These are phyloP conservation scores for Marmota monax DNA, from an alignment of 2,113 vertebrate genomes.

Conservation along the genomic window DNA sequence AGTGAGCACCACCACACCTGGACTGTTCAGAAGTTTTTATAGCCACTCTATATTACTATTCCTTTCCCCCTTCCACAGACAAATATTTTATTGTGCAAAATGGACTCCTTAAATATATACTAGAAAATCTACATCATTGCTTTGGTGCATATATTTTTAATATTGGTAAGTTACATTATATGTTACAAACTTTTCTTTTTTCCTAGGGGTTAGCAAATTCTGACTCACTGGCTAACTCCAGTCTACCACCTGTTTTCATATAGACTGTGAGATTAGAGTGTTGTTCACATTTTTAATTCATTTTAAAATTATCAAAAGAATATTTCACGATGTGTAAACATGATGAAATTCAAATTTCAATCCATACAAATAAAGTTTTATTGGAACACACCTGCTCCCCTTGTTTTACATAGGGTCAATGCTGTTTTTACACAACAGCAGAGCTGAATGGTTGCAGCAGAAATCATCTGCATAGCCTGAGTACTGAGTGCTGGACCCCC, in stretches of 20 bases:
- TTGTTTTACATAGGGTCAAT: background rate
- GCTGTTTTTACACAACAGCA: background rate
- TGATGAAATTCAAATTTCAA: background rate
- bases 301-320: background rate
- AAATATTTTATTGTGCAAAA: background rate
- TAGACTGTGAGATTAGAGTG: background rate
- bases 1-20: too few species aligned
- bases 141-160: background rate
- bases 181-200: background rate
- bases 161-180: background rate
- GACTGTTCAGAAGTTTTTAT: background rate
- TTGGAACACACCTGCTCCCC: background rate
- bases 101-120: background rate
- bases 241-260: background rate
- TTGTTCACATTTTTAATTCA: background rate
- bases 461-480: background rate
- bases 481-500: background rate
- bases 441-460: background rate
- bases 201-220: background rate
- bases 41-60: background rate
- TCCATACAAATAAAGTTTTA: background rate
- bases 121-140: background rate
- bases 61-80: background rate
- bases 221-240: background rate
- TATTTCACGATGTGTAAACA: background rate